These are phyloP conservation scores for Labroides dimidiatus DNA, from an alignment of 2,797 vertebrate species.

Conservation along the genomic window DNA sequence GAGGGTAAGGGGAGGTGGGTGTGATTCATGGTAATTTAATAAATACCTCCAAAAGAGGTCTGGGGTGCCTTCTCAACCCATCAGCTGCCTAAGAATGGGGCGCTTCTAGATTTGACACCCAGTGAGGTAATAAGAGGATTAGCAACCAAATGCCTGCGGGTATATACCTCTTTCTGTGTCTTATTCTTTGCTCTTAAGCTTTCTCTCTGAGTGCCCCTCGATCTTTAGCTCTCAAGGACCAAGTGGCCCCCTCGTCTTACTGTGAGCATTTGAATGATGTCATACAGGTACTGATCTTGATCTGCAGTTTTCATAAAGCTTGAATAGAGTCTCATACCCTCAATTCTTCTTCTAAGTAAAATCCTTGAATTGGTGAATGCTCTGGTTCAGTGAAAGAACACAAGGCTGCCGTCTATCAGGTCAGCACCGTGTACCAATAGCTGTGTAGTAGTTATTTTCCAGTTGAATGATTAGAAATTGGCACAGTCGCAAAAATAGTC, in stretches of 20 bases:
- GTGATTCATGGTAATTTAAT: conserved; percentile 72
- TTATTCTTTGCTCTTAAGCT: conserved; percentile 46
- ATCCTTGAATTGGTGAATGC: conserved; percentile 49
- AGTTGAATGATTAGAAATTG: no score
- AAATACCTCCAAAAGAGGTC: conserved; percentile 60
- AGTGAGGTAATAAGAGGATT: conserved; percentile 65
- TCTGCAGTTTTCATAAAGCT: conserved; percentile 46
- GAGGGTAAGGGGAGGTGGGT: conserved; percentile 55
- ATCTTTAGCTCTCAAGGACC: conserved; percentile 36
- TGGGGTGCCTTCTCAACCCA: conserved; percentile 63
- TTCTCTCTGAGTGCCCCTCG: conserved; percentile 33
- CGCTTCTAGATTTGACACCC: conserved; percentile 66
- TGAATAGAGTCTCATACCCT: conserved; percentile 42
- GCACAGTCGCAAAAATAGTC: conserved; percentile 4
- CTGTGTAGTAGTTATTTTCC: conserved; percentile 18
- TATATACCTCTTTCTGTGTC: conserved; percentile 60
- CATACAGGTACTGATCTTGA: conserved; percentile 69
- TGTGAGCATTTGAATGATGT: conserved; percentile 63
- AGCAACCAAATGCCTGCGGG: conserved; percentile 58
- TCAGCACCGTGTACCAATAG: conserved; percentile 31
- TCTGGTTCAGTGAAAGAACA: conserved; percentile 41
- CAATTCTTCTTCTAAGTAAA: conserved; percentile 26
- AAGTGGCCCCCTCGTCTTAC: conserved; percentile 54
- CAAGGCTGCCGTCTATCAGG: conserved; percentile 28
- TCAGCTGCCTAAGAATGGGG: conserved; percentile 54